Percentiles rank a stretch among this genome's conserved stretches.
Evolutionary conservation across 1,140 invertebrate genomes (phyloP).

Genomic region (Calycopis cecrops): DNA sequence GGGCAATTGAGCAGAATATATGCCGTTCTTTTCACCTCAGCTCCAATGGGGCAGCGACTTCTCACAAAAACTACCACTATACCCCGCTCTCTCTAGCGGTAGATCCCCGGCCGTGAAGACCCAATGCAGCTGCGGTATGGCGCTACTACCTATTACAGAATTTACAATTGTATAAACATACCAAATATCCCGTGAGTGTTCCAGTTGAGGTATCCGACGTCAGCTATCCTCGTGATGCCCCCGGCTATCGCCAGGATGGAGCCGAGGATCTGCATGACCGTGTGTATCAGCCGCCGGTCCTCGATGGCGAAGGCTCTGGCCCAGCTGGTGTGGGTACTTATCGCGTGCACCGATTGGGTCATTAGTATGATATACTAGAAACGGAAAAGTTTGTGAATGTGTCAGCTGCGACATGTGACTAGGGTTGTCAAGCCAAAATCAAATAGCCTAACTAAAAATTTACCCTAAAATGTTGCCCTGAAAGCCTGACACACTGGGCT

Average conservation of each 20-base stretch:
- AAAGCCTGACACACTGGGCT: no score
- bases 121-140: no score
- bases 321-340: constrained; percentile 26
- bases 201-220: constrained; percentile 10
- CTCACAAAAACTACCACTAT: no score
- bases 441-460: no score
- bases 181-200: constrained; percentile 26
- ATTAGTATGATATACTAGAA: constrained; percentile 1
- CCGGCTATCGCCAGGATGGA: constrained; percentile 25
- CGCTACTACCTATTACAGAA: no score
- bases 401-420: background rate
- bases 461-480: no score
- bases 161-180: constrained; percentile 14
- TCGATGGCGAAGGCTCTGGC: constrained; percentile 18
- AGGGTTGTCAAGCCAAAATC: no score
- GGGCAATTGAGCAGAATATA: no score
- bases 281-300: constrained; percentile 24
- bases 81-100: no score
- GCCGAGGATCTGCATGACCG: constrained; percentile 24
- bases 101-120: no score
- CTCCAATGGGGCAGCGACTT: no score
- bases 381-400: background rate
- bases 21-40: no score
- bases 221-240: constrained; percentile 17
- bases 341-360: background rate